Evolutionary conservation across 2,113 vertebrate genomes (phyloP).

Genomic region (Catharus fuscescens): DNA sequence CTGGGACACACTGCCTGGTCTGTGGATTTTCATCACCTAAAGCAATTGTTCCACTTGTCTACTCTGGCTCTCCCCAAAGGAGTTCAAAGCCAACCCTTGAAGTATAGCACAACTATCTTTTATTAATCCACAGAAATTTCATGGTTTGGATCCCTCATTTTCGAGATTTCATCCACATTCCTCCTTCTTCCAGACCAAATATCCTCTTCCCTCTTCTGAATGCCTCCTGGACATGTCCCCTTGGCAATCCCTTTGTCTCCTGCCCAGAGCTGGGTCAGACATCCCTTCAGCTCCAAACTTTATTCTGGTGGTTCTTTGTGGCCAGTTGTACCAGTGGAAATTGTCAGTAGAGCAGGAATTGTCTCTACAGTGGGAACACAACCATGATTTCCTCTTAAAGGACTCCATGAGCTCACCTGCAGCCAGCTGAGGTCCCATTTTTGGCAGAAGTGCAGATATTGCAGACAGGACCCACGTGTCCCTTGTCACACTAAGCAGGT

Average conservation of each 20-base stretch:
- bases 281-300: background rate
- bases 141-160: background rate
- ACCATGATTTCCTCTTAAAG: background rate
- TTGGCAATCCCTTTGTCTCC: background rate
- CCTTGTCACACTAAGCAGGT: background rate
- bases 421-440: background rate
- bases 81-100: background rate
- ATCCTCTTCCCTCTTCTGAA: background rate
- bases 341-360: background rate
- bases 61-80: background rate
- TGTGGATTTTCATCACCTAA: background rate
- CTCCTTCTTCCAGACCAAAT: background rate
- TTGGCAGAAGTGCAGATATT: background rate
- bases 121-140: background rate
- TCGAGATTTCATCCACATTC: background rate
- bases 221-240: rapidly evolving
- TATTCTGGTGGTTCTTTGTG: background rate
- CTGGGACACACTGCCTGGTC: background rate
- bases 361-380: background rate
- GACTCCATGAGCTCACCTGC: background rate
- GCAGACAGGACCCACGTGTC: background rate
- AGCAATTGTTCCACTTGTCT: background rate
- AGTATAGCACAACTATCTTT: background rate
- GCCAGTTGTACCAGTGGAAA: background rate
- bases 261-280: background rate